phyloP scores from a whole-genome alignment of 2,113 vertebrate genomes.

The Sinocyclocheilus anshuiensis region DNA sequence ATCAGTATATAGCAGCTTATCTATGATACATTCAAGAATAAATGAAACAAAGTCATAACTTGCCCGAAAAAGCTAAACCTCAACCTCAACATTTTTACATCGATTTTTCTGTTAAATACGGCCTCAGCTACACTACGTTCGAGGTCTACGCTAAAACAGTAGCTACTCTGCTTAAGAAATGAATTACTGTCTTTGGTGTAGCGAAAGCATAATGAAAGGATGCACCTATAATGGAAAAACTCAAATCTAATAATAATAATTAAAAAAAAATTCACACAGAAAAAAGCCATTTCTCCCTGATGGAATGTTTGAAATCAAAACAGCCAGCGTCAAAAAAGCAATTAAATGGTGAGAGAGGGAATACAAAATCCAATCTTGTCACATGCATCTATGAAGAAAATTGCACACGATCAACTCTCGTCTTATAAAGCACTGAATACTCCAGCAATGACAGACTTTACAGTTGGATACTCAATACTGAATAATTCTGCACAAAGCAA shows the following conservation, averaged over 20 bases:
- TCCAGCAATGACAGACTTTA: conserved; percentile 78
- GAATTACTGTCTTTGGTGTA: conserved; percentile 99
- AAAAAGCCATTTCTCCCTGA: conserved; percentile 85
- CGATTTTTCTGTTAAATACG: conserved; percentile 80
- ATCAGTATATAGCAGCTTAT: conserved; percentile 99
- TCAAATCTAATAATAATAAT: conserved; percentile 33
- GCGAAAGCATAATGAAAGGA: conserved; percentile 86
- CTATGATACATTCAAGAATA: conserved; percentile 99
- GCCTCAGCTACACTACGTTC: conserved; percentile 83
- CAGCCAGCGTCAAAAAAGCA: conserved; percentile 83
- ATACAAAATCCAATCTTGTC: conserved; percentile 76
- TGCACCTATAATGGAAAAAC: conserved; percentile 56
- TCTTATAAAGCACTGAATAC: conserved; percentile 90
- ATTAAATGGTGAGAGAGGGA: conserved; percentile 72
- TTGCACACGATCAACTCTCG: conserved; percentile 87
- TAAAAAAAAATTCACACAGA: conserved; percentile 61
- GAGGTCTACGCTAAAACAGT: conserved; percentile 89
- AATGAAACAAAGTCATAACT: conserved; percentile 90
- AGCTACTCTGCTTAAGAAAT: conserved; percentile 92
- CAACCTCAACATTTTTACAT: conserved; percentile 85
- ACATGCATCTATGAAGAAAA: conserved; percentile 84
- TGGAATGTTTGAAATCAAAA: conserved; percentile 98
- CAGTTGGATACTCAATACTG: conserved; percentile 87
- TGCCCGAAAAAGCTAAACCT: conserved; percentile 90
- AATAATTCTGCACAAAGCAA: conserved; percentile 85